Conservation (phyloP, 1,140 invertebrate genomes). For the Aphelenchoides besseyi region DNA sequence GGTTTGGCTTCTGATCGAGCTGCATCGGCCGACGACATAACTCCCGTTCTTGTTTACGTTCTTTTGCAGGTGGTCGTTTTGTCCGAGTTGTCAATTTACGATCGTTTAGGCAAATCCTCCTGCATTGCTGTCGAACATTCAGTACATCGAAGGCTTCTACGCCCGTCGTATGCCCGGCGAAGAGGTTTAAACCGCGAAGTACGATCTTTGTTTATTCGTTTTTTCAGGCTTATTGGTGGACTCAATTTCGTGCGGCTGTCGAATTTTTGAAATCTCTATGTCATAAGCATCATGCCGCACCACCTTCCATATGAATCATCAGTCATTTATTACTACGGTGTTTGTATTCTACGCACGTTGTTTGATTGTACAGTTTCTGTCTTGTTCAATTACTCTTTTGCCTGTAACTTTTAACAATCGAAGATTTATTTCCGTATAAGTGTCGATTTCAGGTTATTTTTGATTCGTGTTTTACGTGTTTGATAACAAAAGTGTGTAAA, state of each 20-base stretch:
- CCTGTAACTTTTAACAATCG: no score
- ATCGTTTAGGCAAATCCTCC: constrained; percentile 76
- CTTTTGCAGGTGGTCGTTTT: constrained; percentile 75
- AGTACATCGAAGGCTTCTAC: constrained; percentile 90
- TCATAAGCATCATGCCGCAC: constrained; percentile 32
- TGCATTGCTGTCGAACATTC: constrained; percentile 87
- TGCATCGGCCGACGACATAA: constrained; percentile 93
- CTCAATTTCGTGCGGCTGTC: constrained; percentile 89
- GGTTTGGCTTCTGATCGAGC: constrained; percentile 71
- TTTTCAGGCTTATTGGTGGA: constrained; percentile 99
- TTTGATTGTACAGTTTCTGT: background rate
- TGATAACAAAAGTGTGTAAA: no score
- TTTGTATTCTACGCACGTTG: background rate
- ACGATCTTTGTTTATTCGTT: no score
- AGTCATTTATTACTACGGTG: background rate
- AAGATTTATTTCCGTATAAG: no score
- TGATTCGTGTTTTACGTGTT: no score
- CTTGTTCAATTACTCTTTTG: background rate
- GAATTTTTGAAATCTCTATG: constrained; percentile 80
- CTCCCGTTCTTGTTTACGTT: constrained; percentile 91
- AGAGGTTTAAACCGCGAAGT: no score
- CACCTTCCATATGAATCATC: background rate
- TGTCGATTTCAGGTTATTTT: no score
- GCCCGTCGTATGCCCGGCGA: constrained; percentile 79
- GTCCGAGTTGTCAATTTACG: constrained; percentile 7